phyloP scores from a whole-genome alignment of 2,113 vertebrate species.

The Pituophis catenifer region DNA sequence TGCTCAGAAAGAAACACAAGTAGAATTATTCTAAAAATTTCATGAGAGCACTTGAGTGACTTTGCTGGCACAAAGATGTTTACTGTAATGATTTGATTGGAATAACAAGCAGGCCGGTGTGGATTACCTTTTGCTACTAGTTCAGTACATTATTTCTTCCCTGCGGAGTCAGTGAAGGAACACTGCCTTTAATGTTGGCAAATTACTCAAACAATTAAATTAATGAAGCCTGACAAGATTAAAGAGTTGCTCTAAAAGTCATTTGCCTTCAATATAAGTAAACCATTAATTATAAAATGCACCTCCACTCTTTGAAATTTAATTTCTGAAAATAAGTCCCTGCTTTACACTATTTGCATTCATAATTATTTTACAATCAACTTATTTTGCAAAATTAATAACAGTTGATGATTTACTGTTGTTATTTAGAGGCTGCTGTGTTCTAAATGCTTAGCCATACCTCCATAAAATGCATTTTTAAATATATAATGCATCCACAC shows the following conservation, averaged over 20 bases:
- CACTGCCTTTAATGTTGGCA: conserved; percentile 14
- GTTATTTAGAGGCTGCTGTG: neutral
- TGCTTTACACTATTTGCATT: neutral
- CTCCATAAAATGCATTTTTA: neutral
- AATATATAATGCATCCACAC: neutral
- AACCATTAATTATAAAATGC: neutral
- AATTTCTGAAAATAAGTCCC: neutral
- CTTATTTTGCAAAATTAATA: neutral
- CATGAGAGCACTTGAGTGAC: neutral
- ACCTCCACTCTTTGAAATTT: neutral
- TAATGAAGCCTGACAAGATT: conserved; percentile 39
- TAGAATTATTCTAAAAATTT: neutral
- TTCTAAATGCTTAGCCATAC: neutral
- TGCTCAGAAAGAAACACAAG: neutral
- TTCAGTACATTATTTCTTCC: neutral
- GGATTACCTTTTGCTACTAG: neutral
- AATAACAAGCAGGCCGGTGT: conserved; percentile 5
- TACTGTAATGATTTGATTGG: conserved; percentile 4
- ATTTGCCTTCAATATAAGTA: conserved; percentile 6
- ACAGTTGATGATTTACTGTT: neutral
- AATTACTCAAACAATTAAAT: conserved; percentile 32
- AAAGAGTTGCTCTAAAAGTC: conserved; percentile 18
- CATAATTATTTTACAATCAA: neutral
- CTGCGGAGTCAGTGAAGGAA: conserved; percentile 29
- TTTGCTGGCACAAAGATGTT: neutral